phyloP scores from a whole-genome alignment of 1,140 invertebrate species.

The Periplaneta americana region DNA sequence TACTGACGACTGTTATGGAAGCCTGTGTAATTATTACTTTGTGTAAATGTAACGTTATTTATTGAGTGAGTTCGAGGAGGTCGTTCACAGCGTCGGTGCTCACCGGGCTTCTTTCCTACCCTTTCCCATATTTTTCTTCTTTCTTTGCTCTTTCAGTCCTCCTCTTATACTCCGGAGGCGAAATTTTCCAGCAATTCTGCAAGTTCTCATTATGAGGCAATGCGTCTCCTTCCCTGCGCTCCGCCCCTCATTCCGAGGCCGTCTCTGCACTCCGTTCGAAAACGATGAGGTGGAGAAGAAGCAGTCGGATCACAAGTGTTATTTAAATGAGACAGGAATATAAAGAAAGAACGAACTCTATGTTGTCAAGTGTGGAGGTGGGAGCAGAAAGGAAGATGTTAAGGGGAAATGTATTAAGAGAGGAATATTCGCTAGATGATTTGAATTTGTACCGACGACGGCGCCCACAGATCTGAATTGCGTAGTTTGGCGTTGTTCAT shows the following conservation, averaged over 20 bases:
- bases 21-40: background rate
- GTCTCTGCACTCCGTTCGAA: too few species aligned
- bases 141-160: background rate
- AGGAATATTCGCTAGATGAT: too few species aligned
- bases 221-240: too few species aligned
- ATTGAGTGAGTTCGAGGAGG: background rate
- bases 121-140: too few species aligned
- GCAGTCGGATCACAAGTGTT: background rate
- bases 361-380: background rate
- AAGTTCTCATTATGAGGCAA: background rate
- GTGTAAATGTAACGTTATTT: background rate
- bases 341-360: background rate
- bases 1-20: too few species aligned
- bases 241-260: background rate
- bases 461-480: too few species aligned
- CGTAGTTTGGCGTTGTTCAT: too few species aligned
- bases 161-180: background rate
- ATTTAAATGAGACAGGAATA: slow-evolving; percentile 5
- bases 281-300: background rate
- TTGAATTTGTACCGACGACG: too few species aligned
- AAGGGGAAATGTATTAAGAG: background rate
- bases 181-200: background rate
- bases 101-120: background rate
- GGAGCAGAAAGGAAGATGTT: too few species aligned
- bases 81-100: background rate